Base-by-base conservation (phyloP, 2,797 vertebrate species). In the Spea hammondii region DNA sequence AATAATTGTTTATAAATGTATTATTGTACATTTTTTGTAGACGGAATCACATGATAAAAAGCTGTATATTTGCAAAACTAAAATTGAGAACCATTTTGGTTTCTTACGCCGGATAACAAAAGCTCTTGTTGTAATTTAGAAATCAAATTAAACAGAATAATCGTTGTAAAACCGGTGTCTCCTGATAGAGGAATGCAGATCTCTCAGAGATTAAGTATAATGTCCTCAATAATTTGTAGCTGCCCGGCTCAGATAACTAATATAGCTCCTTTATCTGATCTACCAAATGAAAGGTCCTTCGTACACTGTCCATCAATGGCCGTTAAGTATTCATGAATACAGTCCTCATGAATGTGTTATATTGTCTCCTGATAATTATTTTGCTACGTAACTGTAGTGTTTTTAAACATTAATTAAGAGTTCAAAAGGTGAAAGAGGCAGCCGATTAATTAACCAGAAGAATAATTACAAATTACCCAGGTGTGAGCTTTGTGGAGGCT, bases 401-500 rank as follows among this genome's bases (percentile, higher is more conserved):
- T 64, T 53, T 44, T 53, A 51, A 76, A 72, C 74, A 72, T 81
- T 81, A 81, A 81, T 77, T 81, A 77, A 81, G 50, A 64, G 79
- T 72, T 81, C 79, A 77, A 17, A 60, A 81, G 74, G 74, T 77
- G 47, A 81, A 81, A 4, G 12, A 5, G 2, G n/a, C 10, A 57
- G 46, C 10, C 62, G 12, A 71, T 72, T 76, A 17, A 76, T 71
- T 53, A n/a, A 8, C 32, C 5, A 5, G 11, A 72, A 14, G 12
- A 65, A 74, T 78, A 45, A 8, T 72, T 49, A 12, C 57, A 64
- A 78, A 59, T 65, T 78, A 8, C 54, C 49, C 44, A 8, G 65
- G 59, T 62, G 5, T 59, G 47, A 17, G 6, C 12, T 12, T 60
- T 65, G n/a, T 14, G 53, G 45, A 50, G 45, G 46, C 8, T 44